phyloP scores from a whole-genome alignment of 2,113 vertebrate species.

The Candoia aspera region DNA sequence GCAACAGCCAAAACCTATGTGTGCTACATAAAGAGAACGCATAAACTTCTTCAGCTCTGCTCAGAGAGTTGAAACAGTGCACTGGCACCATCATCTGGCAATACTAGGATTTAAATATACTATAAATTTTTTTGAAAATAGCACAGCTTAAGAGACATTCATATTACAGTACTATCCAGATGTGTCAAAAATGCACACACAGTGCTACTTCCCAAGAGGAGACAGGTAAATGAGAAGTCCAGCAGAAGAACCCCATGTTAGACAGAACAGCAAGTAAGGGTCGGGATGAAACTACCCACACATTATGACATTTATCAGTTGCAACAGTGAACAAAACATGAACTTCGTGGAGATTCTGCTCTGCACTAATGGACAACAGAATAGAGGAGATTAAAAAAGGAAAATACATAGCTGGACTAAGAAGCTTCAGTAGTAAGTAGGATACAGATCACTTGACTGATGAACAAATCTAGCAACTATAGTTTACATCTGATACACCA shows the following conservation, averaged over 20 bases:
- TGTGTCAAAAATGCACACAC: not conserved
- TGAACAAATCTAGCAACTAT: too few relatives aligned
- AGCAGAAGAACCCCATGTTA: not conserved
- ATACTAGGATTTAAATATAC: constrained; percentile 22
- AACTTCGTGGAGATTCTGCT: not conserved
- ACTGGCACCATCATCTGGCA: constrained; percentile 64
- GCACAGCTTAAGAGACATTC: not conserved
- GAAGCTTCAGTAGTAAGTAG: too few relatives aligned
- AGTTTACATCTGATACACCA: too few relatives aligned
- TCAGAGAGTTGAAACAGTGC: constrained; percentile 21
- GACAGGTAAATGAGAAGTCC: not conserved
- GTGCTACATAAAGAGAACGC: constrained; percentile 17
- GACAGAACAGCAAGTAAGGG: not conserved
- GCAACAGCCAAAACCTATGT: constrained; percentile 31
- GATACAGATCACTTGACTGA: too few relatives aligned
- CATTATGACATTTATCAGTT: not conserved
- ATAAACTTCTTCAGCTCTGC: not conserved
- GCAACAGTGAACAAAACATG: not conserved
- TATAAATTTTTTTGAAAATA: not conserved
- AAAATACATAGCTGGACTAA: not conserved
- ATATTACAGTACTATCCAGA: not conserved
- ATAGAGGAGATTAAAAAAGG: too few relatives aligned
- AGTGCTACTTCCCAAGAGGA: not conserved
- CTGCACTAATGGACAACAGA: too few relatives aligned
- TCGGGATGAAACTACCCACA: too few relatives aligned